Evolutionary conservation across 2,888 invertebrate genomes (phyloP).

Genomic region (Bugula neritina): DNA sequence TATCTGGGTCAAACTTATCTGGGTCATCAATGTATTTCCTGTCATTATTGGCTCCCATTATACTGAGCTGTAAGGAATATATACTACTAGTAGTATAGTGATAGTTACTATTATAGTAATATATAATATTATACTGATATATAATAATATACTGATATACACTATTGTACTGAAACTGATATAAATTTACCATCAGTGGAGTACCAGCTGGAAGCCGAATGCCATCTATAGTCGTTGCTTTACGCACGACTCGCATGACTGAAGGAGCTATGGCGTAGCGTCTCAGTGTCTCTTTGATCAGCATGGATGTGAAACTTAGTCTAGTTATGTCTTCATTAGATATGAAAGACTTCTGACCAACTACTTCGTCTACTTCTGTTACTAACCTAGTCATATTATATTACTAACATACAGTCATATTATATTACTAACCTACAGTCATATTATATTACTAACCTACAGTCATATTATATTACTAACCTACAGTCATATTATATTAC

Average conservation of each 20-base stretch:
- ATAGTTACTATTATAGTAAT: too few relatives aligned
- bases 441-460: neutral
- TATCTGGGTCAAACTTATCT: conserved; percentile 29
- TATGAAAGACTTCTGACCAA: neutral
- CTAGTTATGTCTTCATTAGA: conserved; percentile 9
- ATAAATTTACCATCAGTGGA: too few relatives aligned
- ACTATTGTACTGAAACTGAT: too few relatives aligned
- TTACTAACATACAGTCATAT: neutral
- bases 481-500: neutral
- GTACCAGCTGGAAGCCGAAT: neutral
- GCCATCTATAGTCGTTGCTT: neutral
- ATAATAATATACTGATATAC: too few relatives aligned
- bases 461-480: neutral
- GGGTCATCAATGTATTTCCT: conserved; percentile 22
- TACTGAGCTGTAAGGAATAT: neutral
- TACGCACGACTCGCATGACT: neutral
- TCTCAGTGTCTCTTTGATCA: neutral
- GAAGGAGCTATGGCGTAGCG: neutral
- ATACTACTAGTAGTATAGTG: too few relatives aligned
- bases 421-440: neutral
- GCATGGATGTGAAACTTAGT: neutral
- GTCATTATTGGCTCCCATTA: neutral
- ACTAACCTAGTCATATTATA: neutral
- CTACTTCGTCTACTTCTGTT: neutral
- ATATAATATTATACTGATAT: too few relatives aligned